Evolutionary conservation across 2,797 vertebrate species (phyloP), one percentile per base, ranked within the genome.

Genomic region (Gymnoscopelus braueri): DNA sequence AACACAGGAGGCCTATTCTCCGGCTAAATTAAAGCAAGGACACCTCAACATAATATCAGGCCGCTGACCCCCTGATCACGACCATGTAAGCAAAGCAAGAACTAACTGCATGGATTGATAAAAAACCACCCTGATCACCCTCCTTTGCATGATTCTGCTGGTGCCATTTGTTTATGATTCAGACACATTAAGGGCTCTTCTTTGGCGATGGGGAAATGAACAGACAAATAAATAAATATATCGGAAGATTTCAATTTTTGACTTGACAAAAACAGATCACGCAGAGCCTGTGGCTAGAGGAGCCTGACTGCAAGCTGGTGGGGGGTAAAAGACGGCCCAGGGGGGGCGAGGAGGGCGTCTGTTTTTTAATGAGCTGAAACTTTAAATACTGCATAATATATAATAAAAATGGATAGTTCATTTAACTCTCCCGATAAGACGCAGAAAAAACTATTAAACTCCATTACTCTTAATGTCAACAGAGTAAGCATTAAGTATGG

Each of bases 321-420:
- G 95, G 95, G 96, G 95, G 96, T 96, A 94, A 96, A 95, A 94
- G 92, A 95, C 92, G 92, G 93, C 95, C 94, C 90, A 92, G 94
- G 89, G 81, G 67, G 70, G 61, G 85, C 78, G 81, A 74, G 78
- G 87, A 91, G 94, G 95, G 95, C 93, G 96, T 96, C 94, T 93
- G 93, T 88, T 95, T 98, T 97, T 96, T 97, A 99, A 99, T 99
- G 97, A 99, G 96, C 96, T 97, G 96, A 98, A 98, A 98, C 98
- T 98, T 99, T 99, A 99, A 99, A 97, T 99, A 99, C 96, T 98
- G 97, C 95, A 97, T 98, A 98, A 99, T 98, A 98, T 97, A 97
- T 94, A 95, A 95, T 92, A 96, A 96, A 96, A 99, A 98, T 95
- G 96, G 94, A 97, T 96, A 98, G 95, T 97, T 96, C 96, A 97